Base-by-base conservation (phyloP, 2,113 vertebrate genomes). In the Uropsilus gracilis region DNA sequence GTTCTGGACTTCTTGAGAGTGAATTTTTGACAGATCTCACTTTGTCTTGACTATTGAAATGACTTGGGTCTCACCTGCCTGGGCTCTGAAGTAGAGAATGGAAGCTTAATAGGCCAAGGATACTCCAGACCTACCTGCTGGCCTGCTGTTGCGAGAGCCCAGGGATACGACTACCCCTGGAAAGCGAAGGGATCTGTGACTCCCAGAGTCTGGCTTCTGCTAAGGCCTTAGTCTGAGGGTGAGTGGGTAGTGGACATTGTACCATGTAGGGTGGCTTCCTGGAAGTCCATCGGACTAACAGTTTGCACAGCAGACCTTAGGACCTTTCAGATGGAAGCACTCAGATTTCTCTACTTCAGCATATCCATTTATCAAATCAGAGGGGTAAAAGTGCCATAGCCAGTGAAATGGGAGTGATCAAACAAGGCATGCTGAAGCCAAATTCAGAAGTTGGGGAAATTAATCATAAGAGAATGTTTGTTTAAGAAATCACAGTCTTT, bases 401-500 rank as follows among this genome's bases (percentile, higher is more conserved):
- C 34, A 55, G 48, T n/a, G 24, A 77, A 53, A 6, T 73, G 72
- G 77, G 66, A 85, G 76, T 32, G 82, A 75, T 4, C 44, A 72
- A 86, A 18, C 63, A 57, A 93, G 46, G n/a, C 10, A 24, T 10
- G 5, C 44, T 22, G 63, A 91, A 30, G 2, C 55, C 68, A 73
- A 42, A 83, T 76, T 91, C 75, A 86, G 83, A 86, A 86, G 68
- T 76, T 20, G 57, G 37, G 30, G 26, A 73, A 71, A 28, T 37
- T 18, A 84, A 50, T 89, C 55, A 61, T 32, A 69, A 59, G 66
- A 92, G 55, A 39, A 78, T 82, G 9, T 90, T 75, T 89, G 28
- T 90, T 84, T 78, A 88, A 61, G 55, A 90, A 69, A 57, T 61
- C 80, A 91, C 24, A 85, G n/a, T 82, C n/a, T n/a, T n/a, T n/a